phyloP scores from a whole-genome alignment of 2,797 vertebrate species.

The Pachyuromys duprasi region DNA sequence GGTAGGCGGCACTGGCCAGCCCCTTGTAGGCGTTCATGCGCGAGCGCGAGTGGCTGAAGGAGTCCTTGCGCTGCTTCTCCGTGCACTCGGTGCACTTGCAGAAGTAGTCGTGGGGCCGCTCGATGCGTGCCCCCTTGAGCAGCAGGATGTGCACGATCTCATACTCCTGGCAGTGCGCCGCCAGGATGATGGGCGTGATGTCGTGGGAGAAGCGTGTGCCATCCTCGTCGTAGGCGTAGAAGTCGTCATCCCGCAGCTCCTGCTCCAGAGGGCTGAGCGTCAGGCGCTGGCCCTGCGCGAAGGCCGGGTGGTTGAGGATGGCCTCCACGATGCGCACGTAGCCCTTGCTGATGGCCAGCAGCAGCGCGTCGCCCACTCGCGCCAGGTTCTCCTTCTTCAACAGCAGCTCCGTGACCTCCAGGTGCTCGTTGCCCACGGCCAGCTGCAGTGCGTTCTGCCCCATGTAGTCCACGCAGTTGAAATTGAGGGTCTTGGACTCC shows the following conservation, averaged over 20 bases:
- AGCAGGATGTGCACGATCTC: constrained; percentile 98
- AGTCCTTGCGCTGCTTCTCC: constrained; percentile 95
- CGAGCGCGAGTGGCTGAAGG: constrained; percentile 97
- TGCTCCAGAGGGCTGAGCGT: constrained; percentile 95
- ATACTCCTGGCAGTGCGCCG: constrained; percentile 97
- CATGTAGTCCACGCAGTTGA: constrained; percentile 98
- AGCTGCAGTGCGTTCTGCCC: constrained; percentile 97
- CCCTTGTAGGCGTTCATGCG: constrained; percentile 99
- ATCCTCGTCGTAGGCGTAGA: constrained; percentile 97
- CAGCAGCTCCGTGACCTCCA: constrained; percentile 97
- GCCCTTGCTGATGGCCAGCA: constrained; percentile 97
- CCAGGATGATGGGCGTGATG: constrained; percentile 95
- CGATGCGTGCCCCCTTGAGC: constrained; percentile 95
- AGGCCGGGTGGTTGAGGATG: constrained; percentile 94
- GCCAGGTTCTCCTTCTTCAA: constrained; percentile 96
- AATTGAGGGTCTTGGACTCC: constrained; percentile 97
- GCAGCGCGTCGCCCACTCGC: constrained; percentile 94
- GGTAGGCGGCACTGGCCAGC: constrained; percentile 96
- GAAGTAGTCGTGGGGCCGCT: constrained; percentile 97
- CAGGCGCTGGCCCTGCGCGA: constrained; percentile 93
- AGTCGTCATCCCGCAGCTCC: constrained; percentile 96
- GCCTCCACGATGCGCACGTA: constrained; percentile 98
- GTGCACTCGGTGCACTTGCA: constrained; percentile 95
- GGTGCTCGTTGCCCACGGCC: constrained; percentile 96
- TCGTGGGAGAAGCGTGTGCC: constrained; percentile 97